Evolutionary conservation across 2,888 invertebrate species (phyloP), one percentile per base, ranked within the genome.

Genomic region (Spialia ferax): DNA sequence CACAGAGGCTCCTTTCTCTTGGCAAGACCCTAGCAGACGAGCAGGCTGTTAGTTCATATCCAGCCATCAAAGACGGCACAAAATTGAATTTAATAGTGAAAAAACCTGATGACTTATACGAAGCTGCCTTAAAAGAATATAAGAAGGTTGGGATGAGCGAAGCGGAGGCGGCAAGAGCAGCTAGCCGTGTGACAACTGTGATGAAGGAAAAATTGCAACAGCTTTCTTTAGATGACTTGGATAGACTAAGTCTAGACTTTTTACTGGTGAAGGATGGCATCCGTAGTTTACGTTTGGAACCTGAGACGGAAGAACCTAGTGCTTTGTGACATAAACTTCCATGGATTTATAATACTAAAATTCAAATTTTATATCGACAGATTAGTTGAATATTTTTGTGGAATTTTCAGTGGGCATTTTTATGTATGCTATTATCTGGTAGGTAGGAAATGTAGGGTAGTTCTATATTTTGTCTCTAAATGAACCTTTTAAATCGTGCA

Each of bases 1-100:
- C 96, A 78, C 97, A 97, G 82, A 96, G 96, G 75, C 86, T 97
- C 56, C 88, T 97, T 15, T 89, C 96, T n/a, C 88, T 95, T 5
- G 97, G 97, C 1, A 95, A 96, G 76, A 94, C 96, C 0, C 87
- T 97, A 63, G 90, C 95, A 79, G 97, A 97, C 79, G 96, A 96
- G 57, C 96, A 96, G 78, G 94, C 94, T 7, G 87, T 97, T 55
- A 93, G 95, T 50, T 95, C 95, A 54, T 97, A 97, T 83, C 95
- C 96, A 5, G 94, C 95, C 72, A 96, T 97, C 38, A 96, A 96
- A 83, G 96, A 97, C 70, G 97, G 97, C 1, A 95, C 96, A 15
- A 97, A 96, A 84, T 80, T 97, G 54, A 96, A 96, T 80, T 87
- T 97, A 69, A 93, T 97, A 26, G 95, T 96, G 4, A 96, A 96